Conservation (phyloP, 2,888 invertebrate species). For the Ornithoptera alexandrae region DNA sequence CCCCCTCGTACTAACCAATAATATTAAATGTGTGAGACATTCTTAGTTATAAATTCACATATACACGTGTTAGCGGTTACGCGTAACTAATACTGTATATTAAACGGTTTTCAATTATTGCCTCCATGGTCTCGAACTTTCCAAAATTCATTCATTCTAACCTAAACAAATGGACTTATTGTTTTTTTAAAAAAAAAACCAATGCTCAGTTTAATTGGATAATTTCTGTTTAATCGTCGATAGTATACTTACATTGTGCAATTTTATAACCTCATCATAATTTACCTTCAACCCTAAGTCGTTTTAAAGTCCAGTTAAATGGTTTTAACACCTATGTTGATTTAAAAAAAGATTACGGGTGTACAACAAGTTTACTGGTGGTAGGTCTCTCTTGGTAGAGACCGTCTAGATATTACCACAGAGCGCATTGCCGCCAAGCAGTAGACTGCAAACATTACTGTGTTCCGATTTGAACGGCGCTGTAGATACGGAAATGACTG, state of each 20-base stretch:
- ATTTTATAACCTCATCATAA: slow-evolving; percentile 1
- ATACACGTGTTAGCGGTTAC: not conserved
- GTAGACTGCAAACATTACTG: too few species aligned
- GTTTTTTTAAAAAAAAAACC: not conserved
- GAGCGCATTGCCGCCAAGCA: too few species aligned
- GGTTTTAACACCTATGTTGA: not conserved
- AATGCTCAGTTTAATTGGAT: not conserved
- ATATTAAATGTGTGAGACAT: not conserved
- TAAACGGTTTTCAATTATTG: not conserved
- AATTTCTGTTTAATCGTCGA: slow-evolving; percentile 1
- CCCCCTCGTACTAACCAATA: not conserved
- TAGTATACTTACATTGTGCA: not conserved
- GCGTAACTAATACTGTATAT: not conserved
- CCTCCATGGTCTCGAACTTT: slow-evolving; percentile 10
- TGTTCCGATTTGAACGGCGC: too few species aligned
- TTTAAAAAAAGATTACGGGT: too few species aligned
- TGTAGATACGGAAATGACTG: too few species aligned
- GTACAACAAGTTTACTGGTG: too few species aligned
- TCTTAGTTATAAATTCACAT: not conserved
- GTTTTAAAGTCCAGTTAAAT: not conserved
- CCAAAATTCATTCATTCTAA: slow-evolving; percentile 1
- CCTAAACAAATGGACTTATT: not conserved
- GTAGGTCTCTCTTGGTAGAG: too few species aligned
- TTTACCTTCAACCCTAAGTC: not conserved
- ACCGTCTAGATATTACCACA: too few species aligned